phyloP scores from a whole-genome alignment of 1,140 invertebrate genomes.

The Drosophila saltans region DNA sequence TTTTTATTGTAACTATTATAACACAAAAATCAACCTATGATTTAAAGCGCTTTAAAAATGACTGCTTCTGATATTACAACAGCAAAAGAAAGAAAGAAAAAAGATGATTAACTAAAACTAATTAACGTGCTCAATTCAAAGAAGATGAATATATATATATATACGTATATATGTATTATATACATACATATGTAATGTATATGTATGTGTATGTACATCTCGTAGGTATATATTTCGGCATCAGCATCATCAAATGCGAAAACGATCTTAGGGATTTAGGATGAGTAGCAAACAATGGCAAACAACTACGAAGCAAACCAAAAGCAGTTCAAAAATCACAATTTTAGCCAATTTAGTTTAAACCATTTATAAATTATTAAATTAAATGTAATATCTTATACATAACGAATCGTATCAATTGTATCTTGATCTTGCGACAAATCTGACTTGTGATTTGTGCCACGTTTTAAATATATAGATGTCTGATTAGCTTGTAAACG shows the following conservation, averaged over 20 bases:
- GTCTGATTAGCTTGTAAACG: constrained; percentile 77
- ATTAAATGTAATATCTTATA: constrained; percentile 62
- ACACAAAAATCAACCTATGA: constrained; percentile 24
- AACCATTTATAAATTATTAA: constrained; percentile 70
- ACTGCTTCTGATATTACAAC: constrained; percentile 66
- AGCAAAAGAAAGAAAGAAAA: constrained; percentile 24
- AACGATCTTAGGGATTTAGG: constrained; percentile 52
- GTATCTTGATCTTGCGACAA: constrained; percentile 79
- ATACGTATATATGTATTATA: no score
- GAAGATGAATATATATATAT: constrained; percentile 12
- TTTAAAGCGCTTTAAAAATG: constrained; percentile 67
- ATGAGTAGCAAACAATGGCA: constrained; percentile 48
- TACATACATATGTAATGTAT: no score
- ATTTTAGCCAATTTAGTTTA: constrained; percentile 81
- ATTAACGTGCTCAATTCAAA: constrained; percentile 64
- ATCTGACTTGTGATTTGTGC: constrained; percentile 80
- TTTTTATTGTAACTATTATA: constrained; percentile 46
- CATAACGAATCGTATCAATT: constrained; percentile 78
- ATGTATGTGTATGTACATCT: background rate
- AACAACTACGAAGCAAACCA: constrained; percentile 76
- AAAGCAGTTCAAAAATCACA: constrained; percentile 79
- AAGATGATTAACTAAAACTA: constrained; percentile 29
- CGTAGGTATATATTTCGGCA: constrained; percentile 39
- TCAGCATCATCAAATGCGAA: constrained; percentile 44
- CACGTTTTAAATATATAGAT: constrained; percentile 80